Base-by-base conservation (phyloP, 2,888 invertebrate genomes). In the Philonicus albiceps region DNA sequence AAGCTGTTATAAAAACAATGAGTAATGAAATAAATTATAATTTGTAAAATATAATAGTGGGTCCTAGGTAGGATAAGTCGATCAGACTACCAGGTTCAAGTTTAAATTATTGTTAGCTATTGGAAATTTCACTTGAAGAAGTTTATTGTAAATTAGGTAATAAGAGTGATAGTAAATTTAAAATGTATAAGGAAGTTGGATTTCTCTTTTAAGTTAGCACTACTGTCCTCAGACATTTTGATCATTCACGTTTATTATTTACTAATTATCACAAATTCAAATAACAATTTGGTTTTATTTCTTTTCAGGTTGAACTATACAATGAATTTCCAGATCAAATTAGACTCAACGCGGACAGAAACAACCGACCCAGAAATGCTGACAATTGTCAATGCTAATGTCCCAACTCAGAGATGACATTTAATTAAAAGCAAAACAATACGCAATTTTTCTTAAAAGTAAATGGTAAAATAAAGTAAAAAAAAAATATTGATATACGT, bases 281-380 rank as follows among this genome's bases (percentile, higher is more conserved):
- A 43, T 76, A 43, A 13, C 8, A 37, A 37, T 43, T 11, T 43
- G 37, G 2, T 3, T 76, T 22, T 27, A 19, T 31, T 11, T 86
- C 74, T 13, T 86, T 87, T 4, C 90, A 94, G 93, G 97, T 97
- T 89, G 98, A 98, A 91, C 94, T 98, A 88, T 98, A 97, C 94
- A 98, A 98, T 93, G 98, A 99, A 93, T 99, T 99, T 92, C 99
- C 99, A 64, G 98, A 98, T 93, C 97, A 98, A 94, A 98, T 99
- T 92, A 97, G 96, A 92, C 94, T 98, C 90, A 95, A 95, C 89
- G 94, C 95, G 89, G 95, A 95, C 91, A 95, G 95, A 91, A 95
- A 95, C 91, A 94, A 94, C 90, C 95, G 94, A 91, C 95, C 95
- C 91, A 94, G 95, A 91, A 96, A 96, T 91, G 94, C 94, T 89